Conservation (phyloP, 2,113 vertebrate genomes). For the Globicephala melas region DNA sequence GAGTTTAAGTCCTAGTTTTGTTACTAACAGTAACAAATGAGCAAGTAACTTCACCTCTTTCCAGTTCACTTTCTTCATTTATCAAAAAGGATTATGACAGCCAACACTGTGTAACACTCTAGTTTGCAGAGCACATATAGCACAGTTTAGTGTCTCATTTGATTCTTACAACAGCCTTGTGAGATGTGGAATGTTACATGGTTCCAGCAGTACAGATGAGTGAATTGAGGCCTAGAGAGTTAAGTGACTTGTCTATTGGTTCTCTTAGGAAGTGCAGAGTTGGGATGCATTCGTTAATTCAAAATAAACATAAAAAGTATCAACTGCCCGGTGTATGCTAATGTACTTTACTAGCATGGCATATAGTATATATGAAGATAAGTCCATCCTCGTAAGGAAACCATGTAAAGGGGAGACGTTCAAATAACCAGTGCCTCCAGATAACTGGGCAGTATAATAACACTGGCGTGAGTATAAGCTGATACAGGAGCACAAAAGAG, state of each 20-base stretch:
- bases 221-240: not conserved
- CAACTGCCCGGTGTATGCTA: not conserved
- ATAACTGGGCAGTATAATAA: not conserved
- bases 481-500: not conserved
- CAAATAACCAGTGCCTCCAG: not conserved
- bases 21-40: not conserved
- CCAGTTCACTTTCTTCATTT: not conserved
- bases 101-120: not conserved
- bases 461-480: not conserved
- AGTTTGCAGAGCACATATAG: not conserved
- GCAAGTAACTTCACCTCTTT: not conserved
- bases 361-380: not conserved
- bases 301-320: not conserved
- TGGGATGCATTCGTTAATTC: slow-evolving; percentile 5
- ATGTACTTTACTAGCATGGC: not conserved
- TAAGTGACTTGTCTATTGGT: not conserved
- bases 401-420: not conserved
- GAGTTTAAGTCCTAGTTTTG: not conserved
- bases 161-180: not conserved
- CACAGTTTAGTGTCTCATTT: not conserved
- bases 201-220: not conserved
- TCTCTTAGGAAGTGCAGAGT: not conserved
- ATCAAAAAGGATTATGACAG: not conserved
- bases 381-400: not conserved
- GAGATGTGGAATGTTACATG: not conserved